A percentile compares a stretch with the other conserved stretches of the same genome.
phyloP scores from a whole-genome alignment of 2,113 vertebrate genomes.

The Hystrix cristata region DNA sequence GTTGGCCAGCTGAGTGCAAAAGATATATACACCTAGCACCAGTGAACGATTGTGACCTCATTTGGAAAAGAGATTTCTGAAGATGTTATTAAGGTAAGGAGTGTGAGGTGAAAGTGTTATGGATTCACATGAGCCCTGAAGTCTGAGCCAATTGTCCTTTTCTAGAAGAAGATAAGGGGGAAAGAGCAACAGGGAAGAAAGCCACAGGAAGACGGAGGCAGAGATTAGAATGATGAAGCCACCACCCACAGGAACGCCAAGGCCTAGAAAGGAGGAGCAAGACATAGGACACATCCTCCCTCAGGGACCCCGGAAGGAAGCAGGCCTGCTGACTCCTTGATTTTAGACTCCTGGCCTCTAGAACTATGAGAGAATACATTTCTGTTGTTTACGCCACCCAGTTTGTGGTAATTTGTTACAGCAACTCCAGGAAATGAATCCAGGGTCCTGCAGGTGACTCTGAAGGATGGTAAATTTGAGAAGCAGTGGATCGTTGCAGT shows the following conservation, averaged over 20 bases:
- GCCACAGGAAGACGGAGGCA: background rate
- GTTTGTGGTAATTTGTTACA: background rate
- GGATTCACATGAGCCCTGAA: background rate
- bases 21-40: background rate
- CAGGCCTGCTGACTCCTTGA: background rate
- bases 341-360: background rate
- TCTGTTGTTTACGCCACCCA: background rate
- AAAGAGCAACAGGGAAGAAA: background rate
- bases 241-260: background rate
- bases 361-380: background rate
- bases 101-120: background rate
- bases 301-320: background rate
- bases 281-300: background rate
- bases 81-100: background rate
- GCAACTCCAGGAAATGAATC: background rate
- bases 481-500: background rate
- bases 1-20: background rate
- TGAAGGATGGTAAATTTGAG: background rate
- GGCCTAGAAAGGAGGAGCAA: background rate
- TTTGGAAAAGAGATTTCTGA: background rate
- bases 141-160: background rate
- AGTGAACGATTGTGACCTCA: background rate
- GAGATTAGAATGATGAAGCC: background rate
- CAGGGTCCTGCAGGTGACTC: background rate
- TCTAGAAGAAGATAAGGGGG: background rate